Conservation (phyloP, 2,888 invertebrate genomes). For the Lepas anatifera region DNA sequence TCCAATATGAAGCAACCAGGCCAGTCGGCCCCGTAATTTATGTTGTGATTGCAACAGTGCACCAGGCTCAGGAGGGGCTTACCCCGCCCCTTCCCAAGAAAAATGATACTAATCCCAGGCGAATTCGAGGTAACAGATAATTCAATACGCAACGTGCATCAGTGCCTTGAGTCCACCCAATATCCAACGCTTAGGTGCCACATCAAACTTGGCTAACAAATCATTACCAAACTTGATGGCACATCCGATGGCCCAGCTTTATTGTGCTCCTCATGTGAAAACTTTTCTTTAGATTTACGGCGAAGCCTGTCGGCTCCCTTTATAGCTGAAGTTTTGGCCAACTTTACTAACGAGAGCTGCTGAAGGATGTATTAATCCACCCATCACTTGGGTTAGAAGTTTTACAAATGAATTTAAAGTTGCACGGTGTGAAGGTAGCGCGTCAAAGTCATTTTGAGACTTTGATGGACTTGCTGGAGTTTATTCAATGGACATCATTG, state of each 20-base stretch:
- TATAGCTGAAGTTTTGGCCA: neutral
- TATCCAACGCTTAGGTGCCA: no score
- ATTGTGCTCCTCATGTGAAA: neutral
- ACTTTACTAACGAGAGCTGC: neutral
- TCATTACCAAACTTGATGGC: neutral
- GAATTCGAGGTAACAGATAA: no score
- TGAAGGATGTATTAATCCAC: constrained; percentile 5
- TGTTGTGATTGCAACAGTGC: no score
- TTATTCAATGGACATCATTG: no score
- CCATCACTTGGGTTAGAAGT: neutral
- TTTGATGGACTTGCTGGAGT: neutral
- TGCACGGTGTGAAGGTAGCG: neutral
- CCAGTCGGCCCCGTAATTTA: no score
- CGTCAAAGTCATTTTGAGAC: neutral
- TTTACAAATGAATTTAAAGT: neutral
- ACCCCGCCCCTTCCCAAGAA: no score
- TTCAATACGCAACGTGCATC: no score
- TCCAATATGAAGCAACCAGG: no score
- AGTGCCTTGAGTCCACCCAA: no score
- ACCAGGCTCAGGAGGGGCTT: no score
- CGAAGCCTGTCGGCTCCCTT: neutral
- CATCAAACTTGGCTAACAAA: neutral
- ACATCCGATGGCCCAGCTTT: constrained; percentile 15
- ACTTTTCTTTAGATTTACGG: neutral
- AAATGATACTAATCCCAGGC: no score